Percentiles rank a stretch among this genome's conserved stretches.
Conservation (phyloP, 1,140 invertebrate genomes). For the Tetragnatha versicolor region DNA sequence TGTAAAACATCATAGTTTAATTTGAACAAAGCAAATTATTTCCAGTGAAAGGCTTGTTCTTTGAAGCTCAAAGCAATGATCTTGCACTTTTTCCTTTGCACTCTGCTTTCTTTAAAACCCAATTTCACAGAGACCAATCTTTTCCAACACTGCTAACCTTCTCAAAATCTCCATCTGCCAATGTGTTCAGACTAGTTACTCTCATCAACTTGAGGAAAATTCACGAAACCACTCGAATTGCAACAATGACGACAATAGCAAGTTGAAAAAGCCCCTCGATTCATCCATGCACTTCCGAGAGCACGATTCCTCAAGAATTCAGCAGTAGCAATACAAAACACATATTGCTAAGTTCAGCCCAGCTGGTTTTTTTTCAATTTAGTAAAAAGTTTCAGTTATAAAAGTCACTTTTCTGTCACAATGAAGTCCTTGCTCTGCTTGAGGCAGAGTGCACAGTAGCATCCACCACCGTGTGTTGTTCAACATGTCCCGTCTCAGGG, state of each 20-base stretch:
- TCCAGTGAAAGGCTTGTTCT: no score
- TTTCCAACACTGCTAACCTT: no score
- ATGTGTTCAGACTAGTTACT: slow-evolving; percentile 20
- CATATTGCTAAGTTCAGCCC: not conserved
- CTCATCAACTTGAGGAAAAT: no score
- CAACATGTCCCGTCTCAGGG: slow-evolving; percentile 31
- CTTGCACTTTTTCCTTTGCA: not conserved
- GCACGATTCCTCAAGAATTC: not conserved
- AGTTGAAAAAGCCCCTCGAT: not conserved
- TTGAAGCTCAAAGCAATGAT: no score
- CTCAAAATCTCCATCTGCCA: not conserved
- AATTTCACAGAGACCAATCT: no score
- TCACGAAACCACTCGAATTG: not conserved
- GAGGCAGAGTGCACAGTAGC: slow-evolving; percentile 42
- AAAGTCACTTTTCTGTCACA: slow-evolving; percentile 10
- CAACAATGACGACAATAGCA: not conserved
- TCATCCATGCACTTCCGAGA: not conserved
- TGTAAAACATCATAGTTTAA: no score
- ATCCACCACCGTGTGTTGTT: slow-evolving; percentile 27
- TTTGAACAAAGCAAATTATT: no score
- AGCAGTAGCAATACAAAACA: no score
- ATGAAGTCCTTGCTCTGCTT: slow-evolving; percentile 50
- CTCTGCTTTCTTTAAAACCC: not conserved
- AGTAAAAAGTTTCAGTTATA: not conserved
- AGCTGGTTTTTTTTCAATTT: not conserved